A percentile compares a stretch with the other conserved stretches of the same genome.
Conservation (phyloP, 1,140 invertebrate genomes). For the Drosophila kohkoa region DNA sequence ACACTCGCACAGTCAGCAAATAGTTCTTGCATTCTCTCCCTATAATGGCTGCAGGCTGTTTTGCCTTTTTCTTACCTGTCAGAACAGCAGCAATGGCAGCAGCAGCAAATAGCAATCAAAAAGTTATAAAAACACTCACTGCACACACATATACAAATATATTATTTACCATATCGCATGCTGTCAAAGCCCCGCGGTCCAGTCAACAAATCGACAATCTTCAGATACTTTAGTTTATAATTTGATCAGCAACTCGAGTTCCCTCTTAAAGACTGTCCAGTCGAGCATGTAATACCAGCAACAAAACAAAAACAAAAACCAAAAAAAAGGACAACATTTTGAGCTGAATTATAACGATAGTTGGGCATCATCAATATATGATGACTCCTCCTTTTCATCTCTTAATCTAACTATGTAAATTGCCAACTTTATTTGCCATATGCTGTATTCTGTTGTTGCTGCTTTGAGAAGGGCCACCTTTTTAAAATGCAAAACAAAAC, state of each 20-base stretch:
- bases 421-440: slow-evolving; percentile 59
- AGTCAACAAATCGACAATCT: slow-evolving; percentile 45
- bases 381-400: slow-evolving; percentile 7
- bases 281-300: too few species aligned
- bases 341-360: slow-evolving; percentile 19
- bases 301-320: too few species aligned
- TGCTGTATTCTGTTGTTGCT: slow-evolving; percentile 27
- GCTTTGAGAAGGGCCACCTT: slow-evolving; percentile 61
- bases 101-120: slow-evolving; percentile 60
- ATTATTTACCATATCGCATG: slow-evolving; percentile 65
- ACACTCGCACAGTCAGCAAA: slow-evolving; percentile 47
- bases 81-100: slow-evolving; percentile 25
- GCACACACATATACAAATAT: slow-evolving; percentile 35
- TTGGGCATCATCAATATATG: slow-evolving; percentile 24
- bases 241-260: not conserved
- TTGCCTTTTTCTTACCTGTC: slow-evolving; percentile 50
- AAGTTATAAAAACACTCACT: slow-evolving; percentile 66
- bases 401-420: slow-evolving; percentile 46
- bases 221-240: not conserved
- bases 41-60: slow-evolving; percentile 68
- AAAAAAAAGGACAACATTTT: not conserved
- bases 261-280: too few species aligned
- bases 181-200: slow-evolving; percentile 31
- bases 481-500: slow-evolving; percentile 83
- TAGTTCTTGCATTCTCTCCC: slow-evolving; percentile 63